These are phyloP conservation scores for Eurois occulta DNA, from an alignment of 2,888 invertebrate genomes.

Conservation along the genomic window DNA sequence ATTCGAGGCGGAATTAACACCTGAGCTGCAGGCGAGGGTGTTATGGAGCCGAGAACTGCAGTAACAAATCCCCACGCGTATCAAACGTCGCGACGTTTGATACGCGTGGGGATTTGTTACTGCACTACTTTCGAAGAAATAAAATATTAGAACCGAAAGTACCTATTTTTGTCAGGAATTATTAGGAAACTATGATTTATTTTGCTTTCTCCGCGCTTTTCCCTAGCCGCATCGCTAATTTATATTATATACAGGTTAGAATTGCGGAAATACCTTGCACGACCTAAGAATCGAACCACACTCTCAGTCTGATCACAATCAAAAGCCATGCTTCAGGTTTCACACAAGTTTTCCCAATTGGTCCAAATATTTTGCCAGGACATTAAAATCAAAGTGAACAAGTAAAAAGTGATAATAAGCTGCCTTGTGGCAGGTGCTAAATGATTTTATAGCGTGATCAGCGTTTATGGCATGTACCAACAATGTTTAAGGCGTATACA, in stretches of 20 bases:
- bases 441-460: background rate
- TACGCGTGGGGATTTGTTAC: too few relatives aligned
- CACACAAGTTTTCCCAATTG: constrained; percentile 1
- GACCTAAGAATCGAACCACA: background rate
- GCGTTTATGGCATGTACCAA: background rate
- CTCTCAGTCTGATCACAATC: too few relatives aligned
- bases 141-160: too few relatives aligned
- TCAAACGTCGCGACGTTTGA: too few relatives aligned
- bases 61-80: too few relatives aligned
- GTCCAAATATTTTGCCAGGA: background rate
- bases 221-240: background rate
- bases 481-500: background rate
- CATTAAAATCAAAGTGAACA: constrained; percentile 22
- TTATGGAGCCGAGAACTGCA: too few relatives aligned
- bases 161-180: too few relatives aligned
- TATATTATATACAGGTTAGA: background rate
- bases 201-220: too few relatives aligned
- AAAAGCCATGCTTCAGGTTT: background rate
- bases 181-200: too few relatives aligned
- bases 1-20: too few relatives aligned
- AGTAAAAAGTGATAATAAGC: constrained; percentile 26
- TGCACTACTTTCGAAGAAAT: too few relatives aligned
- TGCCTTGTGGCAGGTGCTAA: constrained; percentile 11
- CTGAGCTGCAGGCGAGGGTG: too few relatives aligned
- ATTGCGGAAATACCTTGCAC: background rate